Evolutionary conservation across 2,888 invertebrate species (phyloP).

Genomic region (Dascillus cervinus): DNA sequence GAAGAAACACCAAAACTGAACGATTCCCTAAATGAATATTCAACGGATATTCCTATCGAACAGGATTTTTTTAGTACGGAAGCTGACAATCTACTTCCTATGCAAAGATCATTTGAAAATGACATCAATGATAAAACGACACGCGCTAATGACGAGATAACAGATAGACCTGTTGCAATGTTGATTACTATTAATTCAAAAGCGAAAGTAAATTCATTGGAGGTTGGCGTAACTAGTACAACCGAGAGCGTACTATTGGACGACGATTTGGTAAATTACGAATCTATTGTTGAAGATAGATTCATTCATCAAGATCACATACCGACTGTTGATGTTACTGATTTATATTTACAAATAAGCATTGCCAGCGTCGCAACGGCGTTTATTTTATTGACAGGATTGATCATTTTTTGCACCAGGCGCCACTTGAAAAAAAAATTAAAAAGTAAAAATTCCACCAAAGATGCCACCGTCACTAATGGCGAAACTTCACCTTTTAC

Average conservation of each 20-base stretch:
- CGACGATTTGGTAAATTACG: slow-evolving; percentile 8
- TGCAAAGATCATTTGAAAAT: slow-evolving; percentile 27
- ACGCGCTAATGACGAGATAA: slow-evolving; percentile 14
- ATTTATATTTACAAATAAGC: slow-evolving; percentile 9
- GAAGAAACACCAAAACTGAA: no score
- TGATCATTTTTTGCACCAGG: slow-evolving; percentile 6
- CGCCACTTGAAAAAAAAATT: no score
- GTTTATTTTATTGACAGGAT: slow-evolving; percentile 5
- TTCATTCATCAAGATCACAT: slow-evolving; percentile 4
- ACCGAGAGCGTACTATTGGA: background rate
- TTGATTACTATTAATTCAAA: slow-evolving; percentile 20
- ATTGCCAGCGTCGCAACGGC: slow-evolving; percentile 7
- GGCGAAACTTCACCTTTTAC: slow-evolving; percentile 11
- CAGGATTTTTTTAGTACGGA: no score
- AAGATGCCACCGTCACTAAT: slow-evolving; percentile 2
- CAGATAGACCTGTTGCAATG: slow-evolving; percentile 18
- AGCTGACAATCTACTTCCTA: slow-evolving; percentile 13
- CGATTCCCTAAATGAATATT: no score
- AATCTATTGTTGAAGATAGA: slow-evolving; percentile 4
- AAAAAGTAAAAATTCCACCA: no score
- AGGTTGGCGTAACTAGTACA: slow-evolving; percentile 15
- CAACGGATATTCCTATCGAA: no score
- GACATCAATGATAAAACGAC: slow-evolving; percentile 34
- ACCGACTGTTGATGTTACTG: slow-evolving; percentile 1
- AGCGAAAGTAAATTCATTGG: slow-evolving; percentile 16